Evolutionary conservation across 2,888 invertebrate genomes (phyloP).

Genomic region (Rhynchonema sp.): DNA sequence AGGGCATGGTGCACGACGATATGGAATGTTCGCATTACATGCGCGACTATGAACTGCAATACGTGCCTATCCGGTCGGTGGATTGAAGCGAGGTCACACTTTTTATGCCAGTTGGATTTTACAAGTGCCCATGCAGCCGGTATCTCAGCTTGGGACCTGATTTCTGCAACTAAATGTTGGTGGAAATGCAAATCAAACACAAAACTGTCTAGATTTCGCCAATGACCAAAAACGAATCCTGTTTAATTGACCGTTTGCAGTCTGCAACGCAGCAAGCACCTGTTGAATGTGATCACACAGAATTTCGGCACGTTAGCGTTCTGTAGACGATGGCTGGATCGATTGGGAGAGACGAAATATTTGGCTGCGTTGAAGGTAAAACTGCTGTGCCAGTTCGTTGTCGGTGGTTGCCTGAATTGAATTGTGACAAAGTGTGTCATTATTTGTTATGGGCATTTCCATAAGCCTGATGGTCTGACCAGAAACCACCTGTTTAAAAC

Average conservation of each 20-base stretch:
- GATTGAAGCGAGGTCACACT: too few relatives aligned
- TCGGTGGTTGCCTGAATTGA: too few relatives aligned
- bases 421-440: too few relatives aligned
- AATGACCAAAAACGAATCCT: not conserved
- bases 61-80: slow-evolving; percentile 60
- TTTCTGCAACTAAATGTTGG: too few relatives aligned
- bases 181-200: too few relatives aligned
- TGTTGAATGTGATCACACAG: slow-evolving; percentile 77
- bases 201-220: not conserved
- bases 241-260: slow-evolving; percentile 28
- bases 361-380: slow-evolving; percentile 84
- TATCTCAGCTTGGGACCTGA: too few relatives aligned
- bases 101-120: too few relatives aligned
- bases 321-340: slow-evolving; percentile 95
- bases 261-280: slow-evolving; percentile 71
- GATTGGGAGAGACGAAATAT: slow-evolving; percentile 85
- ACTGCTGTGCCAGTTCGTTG: too few relatives aligned
- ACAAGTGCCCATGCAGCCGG: too few relatives aligned
- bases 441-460: too few relatives aligned
- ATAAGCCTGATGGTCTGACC: too few relatives aligned
- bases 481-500: too few relatives aligned
- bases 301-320: slow-evolving; percentile 93
- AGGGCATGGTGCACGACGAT: slow-evolving; percentile 71
- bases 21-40: slow-evolving; percentile 99
- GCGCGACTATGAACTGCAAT: slow-evolving; percentile 84